phyloP scores from a whole-genome alignment of 1,140 invertebrate species.

The Centruroides sculpturatus region DNA sequence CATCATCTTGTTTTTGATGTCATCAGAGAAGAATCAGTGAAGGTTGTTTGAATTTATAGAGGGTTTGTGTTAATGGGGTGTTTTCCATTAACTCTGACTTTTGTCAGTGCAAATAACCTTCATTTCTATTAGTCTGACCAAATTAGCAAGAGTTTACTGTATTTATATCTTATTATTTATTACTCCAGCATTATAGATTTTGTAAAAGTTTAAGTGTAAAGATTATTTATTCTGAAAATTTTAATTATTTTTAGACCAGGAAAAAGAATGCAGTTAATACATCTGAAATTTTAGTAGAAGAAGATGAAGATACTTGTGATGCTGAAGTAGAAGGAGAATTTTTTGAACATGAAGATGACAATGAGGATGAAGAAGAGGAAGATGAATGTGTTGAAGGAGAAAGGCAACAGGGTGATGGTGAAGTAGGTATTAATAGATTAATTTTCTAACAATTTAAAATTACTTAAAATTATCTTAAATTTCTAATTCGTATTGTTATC shows the following conservation, averaged over 20 bases:
- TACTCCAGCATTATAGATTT: neutral
- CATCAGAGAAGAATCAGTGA: no score
- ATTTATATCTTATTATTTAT: neutral
- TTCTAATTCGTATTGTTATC: neutral
- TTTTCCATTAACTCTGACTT: no score
- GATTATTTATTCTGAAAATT: neutral
- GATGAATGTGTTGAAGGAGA: slow-evolving; percentile 23
- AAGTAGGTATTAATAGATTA: slow-evolving; percentile 19
- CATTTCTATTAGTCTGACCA: no score
- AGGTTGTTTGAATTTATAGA: no score
- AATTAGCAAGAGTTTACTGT: neutral
- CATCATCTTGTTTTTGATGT: no score
- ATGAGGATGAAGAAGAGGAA: slow-evolving; percentile 22
- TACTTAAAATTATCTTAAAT: no score
- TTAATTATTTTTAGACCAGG: neutral
- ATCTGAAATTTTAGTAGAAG: neutral
- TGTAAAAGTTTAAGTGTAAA: neutral
- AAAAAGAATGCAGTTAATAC: neutral
- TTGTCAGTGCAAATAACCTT: no score
- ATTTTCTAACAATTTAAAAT: no score
- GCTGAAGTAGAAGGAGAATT: slow-evolving; percentile 18
- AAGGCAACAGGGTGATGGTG: slow-evolving; percentile 30
- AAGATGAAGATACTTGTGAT: slow-evolving; percentile 19
- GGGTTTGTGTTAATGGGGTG: no score
- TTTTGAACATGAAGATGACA: slow-evolving; percentile 15